phyloP scores from a whole-genome alignment of 2,113 vertebrate species.

The Tupaia chinensis region DNA sequence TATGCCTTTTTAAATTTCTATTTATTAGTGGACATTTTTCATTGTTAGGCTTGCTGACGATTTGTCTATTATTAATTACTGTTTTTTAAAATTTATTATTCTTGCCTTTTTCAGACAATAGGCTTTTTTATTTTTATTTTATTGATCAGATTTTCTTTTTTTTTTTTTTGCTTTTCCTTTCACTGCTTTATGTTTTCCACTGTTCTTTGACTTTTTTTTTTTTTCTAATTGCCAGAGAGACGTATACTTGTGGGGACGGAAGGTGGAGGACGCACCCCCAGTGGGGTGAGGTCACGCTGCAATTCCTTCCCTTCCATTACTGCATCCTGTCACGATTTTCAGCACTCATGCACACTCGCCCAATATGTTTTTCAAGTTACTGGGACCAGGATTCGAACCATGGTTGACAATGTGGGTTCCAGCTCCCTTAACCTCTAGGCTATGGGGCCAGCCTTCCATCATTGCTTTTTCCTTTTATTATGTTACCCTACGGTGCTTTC shows the following conservation, averaged over 20 bases:
- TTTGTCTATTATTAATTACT: not conserved
- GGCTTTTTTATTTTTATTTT: not conserved
- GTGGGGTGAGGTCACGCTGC: too few relatives aligned
- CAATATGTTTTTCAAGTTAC: too few relatives aligned
- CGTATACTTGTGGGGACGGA: too few relatives aligned
- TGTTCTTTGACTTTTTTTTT: too few relatives aligned
- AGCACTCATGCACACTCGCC: too few relatives aligned
- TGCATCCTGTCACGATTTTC: too few relatives aligned
- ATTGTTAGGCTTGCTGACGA: not conserved
- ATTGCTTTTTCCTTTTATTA: not conserved
- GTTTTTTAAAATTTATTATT: not conserved
- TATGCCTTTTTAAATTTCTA: not conserved
- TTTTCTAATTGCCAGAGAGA: too few relatives aligned
- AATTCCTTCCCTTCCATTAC: too few relatives aligned
- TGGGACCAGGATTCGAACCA: too few relatives aligned
- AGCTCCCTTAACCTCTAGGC: too few relatives aligned
- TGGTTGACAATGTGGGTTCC: too few relatives aligned
- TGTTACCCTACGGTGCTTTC: not conserved
- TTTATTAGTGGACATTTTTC: not conserved
- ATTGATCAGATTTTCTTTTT: not conserved
- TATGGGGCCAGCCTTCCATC: not conserved
- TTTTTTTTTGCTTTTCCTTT: conserved; percentile 24
- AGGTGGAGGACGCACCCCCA: too few relatives aligned
- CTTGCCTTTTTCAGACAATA: not conserved
- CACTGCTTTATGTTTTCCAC: not conserved